Evolutionary conservation across 1,140 invertebrate species (phyloP), one percentile per base, ranked within the genome.

Genomic region (Campoletis sonorensis): DNA sequence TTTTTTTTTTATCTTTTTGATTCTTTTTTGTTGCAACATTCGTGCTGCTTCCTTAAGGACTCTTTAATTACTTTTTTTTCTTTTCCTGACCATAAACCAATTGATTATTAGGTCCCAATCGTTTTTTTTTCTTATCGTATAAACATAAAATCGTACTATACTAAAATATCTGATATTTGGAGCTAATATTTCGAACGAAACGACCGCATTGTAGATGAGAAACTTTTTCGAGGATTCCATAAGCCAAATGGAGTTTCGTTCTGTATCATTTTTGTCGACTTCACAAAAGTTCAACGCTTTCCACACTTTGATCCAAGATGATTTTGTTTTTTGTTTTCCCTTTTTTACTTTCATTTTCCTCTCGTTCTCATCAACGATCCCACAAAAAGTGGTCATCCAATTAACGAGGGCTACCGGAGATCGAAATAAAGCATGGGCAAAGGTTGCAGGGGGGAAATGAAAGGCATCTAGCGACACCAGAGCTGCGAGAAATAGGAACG

Each of bases 341-440:
- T 3, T 27, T 67, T 4, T 27, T 7, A 67, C 64, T 26, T 16
- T 67, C 64, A 5, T 30, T 13, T 30, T 13, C 23, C 64, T 11
- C 23, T 13, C n/a, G 13, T 30, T 67, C 64, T 26, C 64, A 30
- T 26, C 64, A 27, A 67, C 64, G 64, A 27, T 15, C 27, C 7
- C 26, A 70, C 68, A 70, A 70, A 70, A 70, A 54, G 16, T 30
- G 68, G 30, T n/a, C 68, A 18, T 70, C 68, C 68, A 70, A 70
- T 70, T 70, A 70, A 10, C 13, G 68, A 8, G 30, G 18, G 68
- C 33, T 37, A 70, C 30, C 68, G 33, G 68, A 15, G 68, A 33
- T 70, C 68, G 68, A 37, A 70, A 37, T 70, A n/a, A 70, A 70
- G 30, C 8, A 54, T 54, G 10, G 68, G 68, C 68, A 70, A 70